Conservation (phyloP, 2,888 invertebrate species). For the Hypomecis atomaria region DNA sequence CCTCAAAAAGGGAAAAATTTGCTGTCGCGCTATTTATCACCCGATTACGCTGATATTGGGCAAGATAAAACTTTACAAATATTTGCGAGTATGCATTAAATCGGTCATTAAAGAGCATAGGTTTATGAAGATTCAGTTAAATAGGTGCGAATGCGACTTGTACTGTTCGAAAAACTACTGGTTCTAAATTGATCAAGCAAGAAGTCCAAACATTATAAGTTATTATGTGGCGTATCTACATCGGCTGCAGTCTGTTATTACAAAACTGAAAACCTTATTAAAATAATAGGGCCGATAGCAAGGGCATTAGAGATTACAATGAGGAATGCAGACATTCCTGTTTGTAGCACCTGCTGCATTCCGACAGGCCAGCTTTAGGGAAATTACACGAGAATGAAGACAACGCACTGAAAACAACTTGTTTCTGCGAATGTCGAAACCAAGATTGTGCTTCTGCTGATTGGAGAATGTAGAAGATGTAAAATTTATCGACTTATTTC, state of each 20-base stretch:
- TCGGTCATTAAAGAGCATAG: no score
- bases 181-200: no score
- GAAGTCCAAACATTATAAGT: no score
- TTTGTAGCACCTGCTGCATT: conserved; percentile 55
- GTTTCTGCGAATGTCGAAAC: conserved; percentile 8
- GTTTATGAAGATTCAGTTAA: no score
- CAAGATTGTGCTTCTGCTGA: background rate
- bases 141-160: no score
- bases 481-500: no score
- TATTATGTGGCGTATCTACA: conserved; percentile 14
- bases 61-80: no score
- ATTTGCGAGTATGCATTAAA: no score
- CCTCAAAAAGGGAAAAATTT: no score
- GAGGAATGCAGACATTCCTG: conserved; percentile 68
- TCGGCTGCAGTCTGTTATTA: conserved; percentile 49
- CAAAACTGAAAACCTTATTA: conserved; percentile 67
- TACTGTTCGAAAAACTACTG: no score
- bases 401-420: conserved; percentile 4
- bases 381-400: conserved; percentile 41
- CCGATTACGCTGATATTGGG: no score
- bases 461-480: background rate
- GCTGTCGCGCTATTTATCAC: no score
- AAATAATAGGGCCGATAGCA: conserved; percentile 63
- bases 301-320: conserved; percentile 64
- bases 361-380: conserved; percentile 46